A percentile compares a stretch with the other conserved stretches of the same genome.
phyloP scores from a whole-genome alignment of 2,797 vertebrate genomes.

The Phrynocephalus guinanensis region DNA sequence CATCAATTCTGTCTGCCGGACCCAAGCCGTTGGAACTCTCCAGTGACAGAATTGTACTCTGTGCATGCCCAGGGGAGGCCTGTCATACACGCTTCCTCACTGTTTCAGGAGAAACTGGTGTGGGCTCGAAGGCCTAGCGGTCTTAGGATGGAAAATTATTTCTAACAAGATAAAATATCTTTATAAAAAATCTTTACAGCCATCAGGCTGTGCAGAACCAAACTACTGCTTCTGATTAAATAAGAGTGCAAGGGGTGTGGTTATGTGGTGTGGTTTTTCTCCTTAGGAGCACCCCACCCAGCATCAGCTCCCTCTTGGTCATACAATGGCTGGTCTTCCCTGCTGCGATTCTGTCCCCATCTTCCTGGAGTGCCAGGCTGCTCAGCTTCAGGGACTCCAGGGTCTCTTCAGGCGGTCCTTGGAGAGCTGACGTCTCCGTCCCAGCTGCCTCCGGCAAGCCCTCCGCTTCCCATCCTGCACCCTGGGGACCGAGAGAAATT shows the following conservation, averaged over 20 bases:
- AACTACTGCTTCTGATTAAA: not conserved
- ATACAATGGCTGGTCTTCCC: conserved; percentile 20
- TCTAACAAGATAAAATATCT: too few relatives aligned
- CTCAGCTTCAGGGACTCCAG: conserved; percentile 25
- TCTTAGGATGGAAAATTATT: too few relatives aligned
- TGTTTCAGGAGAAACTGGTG: too few relatives aligned
- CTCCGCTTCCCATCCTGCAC: not conserved
- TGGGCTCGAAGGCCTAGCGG: too few relatives aligned
- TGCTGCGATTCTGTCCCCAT: accelerated
- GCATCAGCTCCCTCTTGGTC: not conserved
- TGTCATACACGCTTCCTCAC: too few relatives aligned
- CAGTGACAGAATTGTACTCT: too few relatives aligned
- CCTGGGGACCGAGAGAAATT: conserved; percentile 16
- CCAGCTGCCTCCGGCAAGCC: not conserved
- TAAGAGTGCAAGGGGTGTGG: not conserved
- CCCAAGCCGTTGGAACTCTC: too few relatives aligned
- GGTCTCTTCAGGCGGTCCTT: not conserved
- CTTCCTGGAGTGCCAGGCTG: not conserved
- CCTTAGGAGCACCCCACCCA: conserved; percentile 9
- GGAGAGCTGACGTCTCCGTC: conserved; percentile 23
- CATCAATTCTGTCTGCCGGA: too few relatives aligned
- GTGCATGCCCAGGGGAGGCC: too few relatives aligned
- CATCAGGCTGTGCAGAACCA: too few relatives aligned
- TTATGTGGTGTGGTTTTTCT: conserved; percentile 20
- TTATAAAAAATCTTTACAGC: too few relatives aligned